Evolutionary conservation across 2,113 vertebrate species (phyloP), one percentile per base, ranked within the genome.

Genomic region (Progne subis): DNA sequence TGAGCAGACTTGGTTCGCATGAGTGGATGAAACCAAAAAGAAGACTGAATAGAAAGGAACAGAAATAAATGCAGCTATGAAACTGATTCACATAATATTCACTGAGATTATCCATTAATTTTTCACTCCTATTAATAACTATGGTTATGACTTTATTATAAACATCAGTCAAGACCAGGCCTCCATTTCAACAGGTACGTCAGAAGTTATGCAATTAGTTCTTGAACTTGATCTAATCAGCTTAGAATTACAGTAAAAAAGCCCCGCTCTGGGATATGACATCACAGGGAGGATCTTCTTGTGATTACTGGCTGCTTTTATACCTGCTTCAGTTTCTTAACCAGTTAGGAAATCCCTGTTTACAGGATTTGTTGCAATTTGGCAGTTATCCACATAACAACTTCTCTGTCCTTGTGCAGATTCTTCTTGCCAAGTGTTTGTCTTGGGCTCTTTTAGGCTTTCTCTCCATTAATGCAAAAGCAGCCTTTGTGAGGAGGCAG

Each of bases 281-380:
- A 92, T 90, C 86, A 97, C 39, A 93, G 86, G 95, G 95, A 96
- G 79, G 75, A 93, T 78, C 64, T 90, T 80, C 63, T 78, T n/a
- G 31, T 77, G 32, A 93, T 83, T 82, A 90, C 49, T 70, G 71
- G 8, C 31, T 90, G 71, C 23, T 94, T 80, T 92, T 69, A 37
- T 65, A 49, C 39, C 64, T 86, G 82, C 79, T 90, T 91, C 70
- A 75, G 41, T 88, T 91, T 92, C 93, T 87, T 85, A 89, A 95
- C 14, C 55, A 80, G 53, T 94, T 63, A 95, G 74, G 94, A 97
- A 94, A 96, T 46, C 44, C 46, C 32, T 92, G 74, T 94, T 96
- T 86, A 95, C 65, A 72, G 46, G 41, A 29, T 59, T 59, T 69
- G 37, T 49, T 76, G 65, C 63, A 87, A 11, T 31, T 53, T 52